Percentiles rank a stretch among this genome's conserved stretches.
These are phyloP conservation scores for Himalopsyche kuldschensis DNA, from an alignment of 2,888 invertebrate genomes.

Conservation along the genomic window DNA sequence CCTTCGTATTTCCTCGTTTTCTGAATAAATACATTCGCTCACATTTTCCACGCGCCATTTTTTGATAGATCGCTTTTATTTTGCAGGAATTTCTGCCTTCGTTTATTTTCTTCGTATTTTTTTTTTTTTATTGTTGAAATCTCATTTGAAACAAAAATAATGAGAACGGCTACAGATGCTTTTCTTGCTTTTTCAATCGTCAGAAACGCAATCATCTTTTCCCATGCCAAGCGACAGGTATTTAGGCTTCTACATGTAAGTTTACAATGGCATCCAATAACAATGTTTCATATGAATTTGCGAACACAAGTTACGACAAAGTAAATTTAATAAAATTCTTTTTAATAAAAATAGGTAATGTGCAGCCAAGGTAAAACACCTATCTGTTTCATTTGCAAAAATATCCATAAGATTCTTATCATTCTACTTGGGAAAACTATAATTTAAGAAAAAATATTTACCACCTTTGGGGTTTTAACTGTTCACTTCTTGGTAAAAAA, in stretches of 20 bases:
- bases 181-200: not conserved
- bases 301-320: no score
- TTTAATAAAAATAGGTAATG: no score
- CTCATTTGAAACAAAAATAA: not conserved
- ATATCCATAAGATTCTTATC: no score
- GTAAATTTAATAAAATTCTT: no score
- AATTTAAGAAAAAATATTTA: no score
- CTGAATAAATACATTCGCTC: not conserved
- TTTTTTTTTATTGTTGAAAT: not conserved
- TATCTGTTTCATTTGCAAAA: no score
- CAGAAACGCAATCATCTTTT: not conserved
- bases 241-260: not conserved
- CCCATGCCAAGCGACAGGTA: not conserved
- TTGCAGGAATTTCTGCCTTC: not conserved
- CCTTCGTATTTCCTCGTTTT: not conserved
- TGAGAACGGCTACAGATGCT: not conserved
- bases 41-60: not conserved
- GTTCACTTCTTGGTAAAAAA: no score
- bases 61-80: constrained; percentile 11
- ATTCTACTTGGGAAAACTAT: no score
- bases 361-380: no score
- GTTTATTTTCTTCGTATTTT: not conserved
- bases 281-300: no score
- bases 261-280: no score
- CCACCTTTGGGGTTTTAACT: no score